Evolutionary conservation across 2,888 invertebrate species (phyloP).

Genomic region (Dolomedes plantarius): DNA sequence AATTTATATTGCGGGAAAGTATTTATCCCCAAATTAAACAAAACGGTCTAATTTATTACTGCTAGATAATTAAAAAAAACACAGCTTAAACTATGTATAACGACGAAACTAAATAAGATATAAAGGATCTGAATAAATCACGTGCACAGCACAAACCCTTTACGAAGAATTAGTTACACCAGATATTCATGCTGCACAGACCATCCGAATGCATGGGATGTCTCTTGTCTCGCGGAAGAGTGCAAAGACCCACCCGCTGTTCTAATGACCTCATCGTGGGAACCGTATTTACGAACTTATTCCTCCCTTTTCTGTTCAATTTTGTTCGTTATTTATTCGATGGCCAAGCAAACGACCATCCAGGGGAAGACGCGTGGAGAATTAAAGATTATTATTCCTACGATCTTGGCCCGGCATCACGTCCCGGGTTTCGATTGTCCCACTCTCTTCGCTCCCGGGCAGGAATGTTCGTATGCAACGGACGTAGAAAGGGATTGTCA

Average conservation of each 20-base stretch:
- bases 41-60: too few species aligned
- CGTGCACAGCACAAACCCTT: too few species aligned
- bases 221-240: not conserved
- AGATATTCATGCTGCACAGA: too few species aligned
- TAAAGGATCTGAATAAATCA: too few species aligned
- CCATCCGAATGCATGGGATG: too few species aligned
- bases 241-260: not conserved
- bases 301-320: not conserved
- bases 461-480: not conserved
- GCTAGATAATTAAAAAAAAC: too few species aligned
- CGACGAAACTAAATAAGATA: too few species aligned
- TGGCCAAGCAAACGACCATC: not conserved
- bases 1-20: too few species aligned
- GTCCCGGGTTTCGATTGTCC: not conserved
- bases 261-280: constrained; percentile 2
- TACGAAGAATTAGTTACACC: too few species aligned
- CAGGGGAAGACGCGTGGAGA: not conserved
- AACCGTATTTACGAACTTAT: not conserved
- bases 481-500: too few species aligned
- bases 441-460: not conserved
- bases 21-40: too few species aligned
- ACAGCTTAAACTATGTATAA: too few species aligned
- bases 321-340: not conserved
- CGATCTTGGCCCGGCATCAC: not conserved
- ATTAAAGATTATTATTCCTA: not conserved